Percentiles rank a stretch among this genome's conserved stretches.
Conservation (phyloP, 2,113 vertebrate genomes). For the Chaetodon trifascialis region DNA sequence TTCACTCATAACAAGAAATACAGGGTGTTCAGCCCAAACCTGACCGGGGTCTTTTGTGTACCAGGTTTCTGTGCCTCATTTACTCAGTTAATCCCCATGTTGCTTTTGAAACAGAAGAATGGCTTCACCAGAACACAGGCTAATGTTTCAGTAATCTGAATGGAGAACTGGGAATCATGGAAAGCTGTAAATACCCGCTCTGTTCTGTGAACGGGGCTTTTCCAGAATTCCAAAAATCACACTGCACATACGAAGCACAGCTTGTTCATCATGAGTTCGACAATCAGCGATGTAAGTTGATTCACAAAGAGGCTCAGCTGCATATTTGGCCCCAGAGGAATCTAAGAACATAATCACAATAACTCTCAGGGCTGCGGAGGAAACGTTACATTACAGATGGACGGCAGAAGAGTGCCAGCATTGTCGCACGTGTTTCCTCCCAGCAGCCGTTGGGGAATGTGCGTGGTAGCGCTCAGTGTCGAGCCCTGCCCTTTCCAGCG, state of each 20-base stretch:
- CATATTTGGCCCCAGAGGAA: conserved; percentile 18
- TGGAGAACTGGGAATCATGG: not conserved
- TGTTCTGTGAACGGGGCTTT: not conserved
- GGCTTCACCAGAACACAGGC: not conserved
- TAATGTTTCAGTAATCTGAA: not conserved
- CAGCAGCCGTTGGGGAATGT: conserved; percentile 58
- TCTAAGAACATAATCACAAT: conserved; percentile 2
- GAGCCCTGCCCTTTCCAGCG: conserved; percentile 50
- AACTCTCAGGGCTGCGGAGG: not conserved
- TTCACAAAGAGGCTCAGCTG: conserved; percentile 34
- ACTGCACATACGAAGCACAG: not conserved
- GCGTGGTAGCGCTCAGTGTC: conserved; percentile 56
- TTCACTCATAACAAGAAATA: conserved; percentile 29
- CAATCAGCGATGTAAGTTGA: not conserved
- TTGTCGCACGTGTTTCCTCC: not conserved
- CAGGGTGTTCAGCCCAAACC: conserved; percentile 49
- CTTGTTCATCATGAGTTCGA: not conserved
- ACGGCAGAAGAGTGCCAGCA: not conserved
- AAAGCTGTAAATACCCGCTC: not conserved
- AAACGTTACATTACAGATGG: not conserved
- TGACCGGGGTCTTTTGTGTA: conserved; percentile 36
- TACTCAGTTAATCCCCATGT: conserved; percentile 35
- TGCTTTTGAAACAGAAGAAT: conserved; percentile 8
- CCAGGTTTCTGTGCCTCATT: conserved; percentile 31
- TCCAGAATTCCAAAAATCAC: not conserved